Percentiles rank a stretch among this genome's conserved stretches.
phyloP scores from a whole-genome alignment of 2,888 invertebrate genomes.

The Nemotelus pantherinus region DNA sequence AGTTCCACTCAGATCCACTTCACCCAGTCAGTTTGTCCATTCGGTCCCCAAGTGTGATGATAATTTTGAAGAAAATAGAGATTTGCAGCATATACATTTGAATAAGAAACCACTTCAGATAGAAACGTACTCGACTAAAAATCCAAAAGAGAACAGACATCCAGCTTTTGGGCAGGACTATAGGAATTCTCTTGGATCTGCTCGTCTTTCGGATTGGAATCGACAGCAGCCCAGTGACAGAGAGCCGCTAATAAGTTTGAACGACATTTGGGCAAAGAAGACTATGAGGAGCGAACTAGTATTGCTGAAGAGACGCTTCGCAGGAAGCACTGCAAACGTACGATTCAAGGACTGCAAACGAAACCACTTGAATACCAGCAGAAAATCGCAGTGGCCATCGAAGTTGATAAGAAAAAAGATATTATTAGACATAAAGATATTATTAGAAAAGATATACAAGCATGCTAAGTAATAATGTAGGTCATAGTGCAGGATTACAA shows the following conservation, averaged over 20 bases:
- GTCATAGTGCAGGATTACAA: no score
- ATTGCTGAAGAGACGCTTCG: slow-evolving; percentile 81
- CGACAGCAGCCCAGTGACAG: slow-evolving; percentile 6
- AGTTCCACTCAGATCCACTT: neutral
- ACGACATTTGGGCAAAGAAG: slow-evolving; percentile 58
- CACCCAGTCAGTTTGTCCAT: slow-evolving; percentile 52
- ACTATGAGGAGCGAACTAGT: slow-evolving; percentile 63
- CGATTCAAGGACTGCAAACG: slow-evolving; percentile 78
- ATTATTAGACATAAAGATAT: no score
- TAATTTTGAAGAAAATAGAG: slow-evolving; percentile 47
- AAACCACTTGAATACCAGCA: slow-evolving; percentile 81
- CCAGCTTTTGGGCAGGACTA: neutral
- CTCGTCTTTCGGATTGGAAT: slow-evolving; percentile 19
- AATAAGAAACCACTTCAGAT: slow-evolving; percentile 49
- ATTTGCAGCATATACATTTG: slow-evolving; percentile 61
- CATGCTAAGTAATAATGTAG: no score
- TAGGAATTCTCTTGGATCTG: neutral
- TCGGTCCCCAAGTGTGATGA: slow-evolving; percentile 60
- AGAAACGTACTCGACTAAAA: no score
- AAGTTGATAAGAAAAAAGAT: slow-evolving; percentile 81
- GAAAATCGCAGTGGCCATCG: slow-evolving; percentile 79
- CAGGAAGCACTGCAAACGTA: slow-evolving; percentile 78
- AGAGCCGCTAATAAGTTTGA: slow-evolving; percentile 58
- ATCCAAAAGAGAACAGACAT: neutral
- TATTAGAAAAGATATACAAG: no score